phyloP scores from a whole-genome alignment of 2,797 vertebrate genomes.

The Malacoraja senta region DNA sequence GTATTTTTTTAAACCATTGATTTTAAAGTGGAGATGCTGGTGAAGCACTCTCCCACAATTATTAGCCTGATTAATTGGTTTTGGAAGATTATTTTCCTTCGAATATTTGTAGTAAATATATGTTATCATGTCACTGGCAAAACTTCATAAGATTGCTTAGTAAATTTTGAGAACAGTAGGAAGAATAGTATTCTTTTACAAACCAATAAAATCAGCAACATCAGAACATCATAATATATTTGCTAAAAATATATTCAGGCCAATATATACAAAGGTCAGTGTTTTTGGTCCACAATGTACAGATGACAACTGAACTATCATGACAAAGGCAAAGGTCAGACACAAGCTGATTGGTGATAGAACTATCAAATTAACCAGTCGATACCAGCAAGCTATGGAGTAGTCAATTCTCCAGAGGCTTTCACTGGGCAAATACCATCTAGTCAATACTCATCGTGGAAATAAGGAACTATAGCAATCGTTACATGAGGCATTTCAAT shows the following conservation, averaged over 20 bases:
- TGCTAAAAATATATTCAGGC: conserved; percentile 55
- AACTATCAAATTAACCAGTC: conserved; percentile 97
- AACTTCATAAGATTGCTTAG: not conserved
- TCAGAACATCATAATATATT: not conserved
- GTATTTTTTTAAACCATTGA: not conserved
- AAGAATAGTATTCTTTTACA: not conserved
- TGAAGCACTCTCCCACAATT: not conserved
- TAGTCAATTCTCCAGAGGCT: conserved; percentile 58
- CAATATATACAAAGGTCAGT: conserved; percentile 89
- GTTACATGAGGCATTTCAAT: not conserved
- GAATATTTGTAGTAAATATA: not conserved
- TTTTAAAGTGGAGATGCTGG: not conserved
- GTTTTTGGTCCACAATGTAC: conserved; percentile 76
- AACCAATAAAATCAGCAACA: not conserved
- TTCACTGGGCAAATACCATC: conserved; percentile 81
- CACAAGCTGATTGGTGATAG: conserved; percentile 94
- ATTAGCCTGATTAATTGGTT: not conserved
- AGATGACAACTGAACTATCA: conserved; percentile 85
- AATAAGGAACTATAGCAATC: conserved; percentile 46
- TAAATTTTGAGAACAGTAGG: not conserved
- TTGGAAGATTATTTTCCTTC: not conserved
- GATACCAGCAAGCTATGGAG: conserved; percentile 71
- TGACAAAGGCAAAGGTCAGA: conserved; percentile 93
- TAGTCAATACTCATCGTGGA: conserved; percentile 74
- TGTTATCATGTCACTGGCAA: not conserved